Percentiles rank a stretch among this genome's conserved stretches.
phyloP scores from a whole-genome alignment of 2,113 vertebrate genomes.

The Xenopus borealis region DNA sequence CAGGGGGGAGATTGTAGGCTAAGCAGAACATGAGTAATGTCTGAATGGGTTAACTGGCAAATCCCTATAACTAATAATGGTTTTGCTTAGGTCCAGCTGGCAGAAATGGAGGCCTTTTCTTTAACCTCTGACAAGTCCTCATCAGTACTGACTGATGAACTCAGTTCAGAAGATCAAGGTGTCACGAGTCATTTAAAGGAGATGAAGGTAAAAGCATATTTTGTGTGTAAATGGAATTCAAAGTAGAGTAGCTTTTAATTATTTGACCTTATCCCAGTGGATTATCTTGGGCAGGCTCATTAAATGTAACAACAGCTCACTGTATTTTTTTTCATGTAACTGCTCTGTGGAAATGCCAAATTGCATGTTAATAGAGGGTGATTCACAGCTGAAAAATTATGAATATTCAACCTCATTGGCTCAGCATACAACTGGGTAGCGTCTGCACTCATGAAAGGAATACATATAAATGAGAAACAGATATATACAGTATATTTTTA shows the following conservation, averaged over 20 bases:
- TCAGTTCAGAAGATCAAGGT: constrained; percentile 81
- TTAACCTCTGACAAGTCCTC: constrained; percentile 94
- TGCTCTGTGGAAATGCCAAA: constrained; percentile 12
- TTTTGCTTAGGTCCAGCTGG: constrained; percentile 82
- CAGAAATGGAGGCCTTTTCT: constrained; percentile 92
- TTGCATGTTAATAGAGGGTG: constrained; percentile 17
- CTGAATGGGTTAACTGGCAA: constrained; percentile 20
- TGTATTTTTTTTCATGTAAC: constrained; percentile 12
- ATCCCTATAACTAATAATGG: constrained; percentile 36
- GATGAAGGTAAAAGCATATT: constrained; percentile 67
- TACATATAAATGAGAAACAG: neutral
- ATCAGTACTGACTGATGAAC: constrained; percentile 85
- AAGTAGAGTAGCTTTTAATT: neutral
- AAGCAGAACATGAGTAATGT: constrained; percentile 30
- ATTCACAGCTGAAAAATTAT: neutral
- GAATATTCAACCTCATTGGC: neutral
- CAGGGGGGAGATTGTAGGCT: constrained; percentile 37
- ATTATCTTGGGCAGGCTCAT: constrained; percentile 3
- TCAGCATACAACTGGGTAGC: neutral
- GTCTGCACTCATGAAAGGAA: neutral
- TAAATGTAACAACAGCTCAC: constrained; percentile 8
- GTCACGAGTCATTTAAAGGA: constrained; percentile 71
- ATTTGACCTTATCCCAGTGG: neutral
- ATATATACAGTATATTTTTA: neutral
- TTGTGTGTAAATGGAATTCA: constrained; percentile 18